Conservation (phyloP, 2,888 invertebrate species). For the Helicoverpa assulta region DNA sequence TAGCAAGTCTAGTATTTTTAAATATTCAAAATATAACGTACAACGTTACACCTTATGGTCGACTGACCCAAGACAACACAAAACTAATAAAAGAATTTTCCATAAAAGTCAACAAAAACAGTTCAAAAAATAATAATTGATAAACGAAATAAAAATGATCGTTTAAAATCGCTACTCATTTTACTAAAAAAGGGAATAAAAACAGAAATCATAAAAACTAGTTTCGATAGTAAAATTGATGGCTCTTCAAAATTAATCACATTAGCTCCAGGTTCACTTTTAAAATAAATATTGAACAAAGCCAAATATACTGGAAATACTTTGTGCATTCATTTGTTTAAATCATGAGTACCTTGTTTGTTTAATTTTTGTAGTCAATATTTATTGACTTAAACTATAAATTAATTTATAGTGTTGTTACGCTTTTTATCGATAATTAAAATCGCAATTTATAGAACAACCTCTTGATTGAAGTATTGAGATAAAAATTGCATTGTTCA, state of each 20-base stretch:
- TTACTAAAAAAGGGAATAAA: background rate
- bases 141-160: too few relatives aligned
- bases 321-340: background rate
- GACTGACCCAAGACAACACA: too few relatives aligned
- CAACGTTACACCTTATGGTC: too few relatives aligned
- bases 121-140: too few relatives aligned
- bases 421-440: background rate
- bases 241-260: constrained; percentile 1
- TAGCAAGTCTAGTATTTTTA: too few relatives aligned
- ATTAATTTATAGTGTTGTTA: constrained; percentile 1
- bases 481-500: background rate
- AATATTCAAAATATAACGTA: too few relatives aligned
- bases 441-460: background rate
- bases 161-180: too few relatives aligned
- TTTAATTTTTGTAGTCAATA: background rate
- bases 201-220: background rate
- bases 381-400: background rate
- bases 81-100: too few relatives aligned
- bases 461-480: background rate
- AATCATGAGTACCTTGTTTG: background rate
- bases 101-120: too few relatives aligned
- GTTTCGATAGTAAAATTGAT: background rate
- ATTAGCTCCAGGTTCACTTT: background rate
- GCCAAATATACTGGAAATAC: background rate
- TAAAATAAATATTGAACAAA: constrained; percentile 2